Conservation (phyloP, 2,113 vertebrate genomes). For the Hydrochoerus hydrochaeris region DNA sequence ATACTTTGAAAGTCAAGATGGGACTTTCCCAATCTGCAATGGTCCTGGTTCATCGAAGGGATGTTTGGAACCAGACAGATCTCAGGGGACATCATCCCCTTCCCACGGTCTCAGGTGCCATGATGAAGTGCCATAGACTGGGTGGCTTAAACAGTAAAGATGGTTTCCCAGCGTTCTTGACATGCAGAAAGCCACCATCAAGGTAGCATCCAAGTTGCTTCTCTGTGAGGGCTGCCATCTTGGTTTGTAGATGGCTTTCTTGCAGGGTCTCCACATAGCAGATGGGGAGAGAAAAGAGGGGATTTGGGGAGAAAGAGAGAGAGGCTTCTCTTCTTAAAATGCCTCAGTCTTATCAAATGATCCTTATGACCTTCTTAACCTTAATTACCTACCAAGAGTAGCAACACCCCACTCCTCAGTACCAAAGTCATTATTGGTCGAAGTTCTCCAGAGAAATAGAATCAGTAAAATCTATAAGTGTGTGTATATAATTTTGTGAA, state of each 20-base stretch:
- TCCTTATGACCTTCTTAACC: background rate
- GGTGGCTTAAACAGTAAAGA: background rate
- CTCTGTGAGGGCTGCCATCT: background rate
- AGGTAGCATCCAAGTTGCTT: background rate
- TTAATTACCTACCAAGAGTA: background rate
- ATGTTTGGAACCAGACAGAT: background rate
- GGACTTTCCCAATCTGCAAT: background rate
- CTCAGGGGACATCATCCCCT: rapidly evolving
- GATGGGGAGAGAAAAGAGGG: background rate
- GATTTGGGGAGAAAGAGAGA: background rate
- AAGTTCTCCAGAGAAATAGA: background rate
- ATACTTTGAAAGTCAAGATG: background rate
- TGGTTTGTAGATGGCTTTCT: background rate
- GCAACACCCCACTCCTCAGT: background rate
- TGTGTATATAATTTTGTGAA: background rate
- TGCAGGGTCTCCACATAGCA: background rate
- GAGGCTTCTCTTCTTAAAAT: background rate
- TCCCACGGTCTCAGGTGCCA: background rate
- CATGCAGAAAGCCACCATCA: background rate
- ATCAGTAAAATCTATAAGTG: background rate
- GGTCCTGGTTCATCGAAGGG: background rate
- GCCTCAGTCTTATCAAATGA: background rate
- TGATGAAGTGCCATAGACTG: rapidly evolving
- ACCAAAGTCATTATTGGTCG: background rate
- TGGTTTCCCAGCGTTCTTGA: background rate